Base-by-base conservation (phyloP, 2,113 vertebrate genomes). In the Hyperopisus bebe region DNA sequence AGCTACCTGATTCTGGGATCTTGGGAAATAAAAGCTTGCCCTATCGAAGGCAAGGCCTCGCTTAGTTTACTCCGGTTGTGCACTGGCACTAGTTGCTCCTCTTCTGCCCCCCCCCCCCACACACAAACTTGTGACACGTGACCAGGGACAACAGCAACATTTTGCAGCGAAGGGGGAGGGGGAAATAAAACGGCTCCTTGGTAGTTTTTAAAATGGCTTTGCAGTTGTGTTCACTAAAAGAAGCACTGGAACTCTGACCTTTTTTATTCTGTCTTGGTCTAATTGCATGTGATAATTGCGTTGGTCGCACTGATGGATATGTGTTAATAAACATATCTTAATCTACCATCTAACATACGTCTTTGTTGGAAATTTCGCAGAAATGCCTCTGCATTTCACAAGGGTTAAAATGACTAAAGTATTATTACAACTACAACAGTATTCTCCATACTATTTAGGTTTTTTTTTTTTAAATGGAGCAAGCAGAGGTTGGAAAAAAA, bases 251-350 rank as follows among this genome's bases (percentile, higher is more conserved):
- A 98, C 97, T 97, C 95, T 95, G 96, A 97, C 97, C 94, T 93
- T 92, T 95, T 94, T 92, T 77, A 21, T 89, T 80, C 31, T 98
- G 97, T 97, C 95, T 96, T 97, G 96, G 97, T 96, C 96, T 95
- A 97, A 95, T 96, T 97, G 97, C 98, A 98, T 98, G 97, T 97
- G 98, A 96, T 96, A 97, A 97, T 96, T 97, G 96, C 98, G 96
- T 97, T 97, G 97, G 96, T 96, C 97, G 95, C 98, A 98, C 97
- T 98, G 98, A 98, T 99, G 96, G 98, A 97, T 99, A 98, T 99
- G 97, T 97, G 97, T 97, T 97, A 99, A 99, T 99, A 99, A 99
- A 98, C 98, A 98, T 99, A 99, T 99, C 98, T 97, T 96, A 98
- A 97, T 98, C 96, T 96, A 97, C 96, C 96, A 96, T 96, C 94